Evolutionary conservation across 2,797 vertebrate species (phyloP).

Genomic region (Ceryle rudis): DNA sequence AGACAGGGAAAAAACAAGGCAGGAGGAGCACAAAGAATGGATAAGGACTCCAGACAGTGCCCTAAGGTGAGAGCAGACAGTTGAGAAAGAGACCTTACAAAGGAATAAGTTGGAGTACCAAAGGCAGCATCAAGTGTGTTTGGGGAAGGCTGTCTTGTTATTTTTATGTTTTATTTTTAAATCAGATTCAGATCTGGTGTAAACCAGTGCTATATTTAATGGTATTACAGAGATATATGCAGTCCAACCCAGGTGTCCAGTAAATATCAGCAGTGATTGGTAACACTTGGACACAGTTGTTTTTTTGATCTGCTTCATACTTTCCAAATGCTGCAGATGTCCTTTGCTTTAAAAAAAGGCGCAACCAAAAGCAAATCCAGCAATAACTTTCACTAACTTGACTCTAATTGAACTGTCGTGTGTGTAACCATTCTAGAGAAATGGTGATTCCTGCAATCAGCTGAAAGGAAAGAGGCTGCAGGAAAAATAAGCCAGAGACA

Average conservation of each 20-base stretch:
- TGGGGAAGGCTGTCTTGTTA: neutral
- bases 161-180: neutral
- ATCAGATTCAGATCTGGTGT: neutral
- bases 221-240: neutral
- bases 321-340: neutral
- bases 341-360: neutral
- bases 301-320: neutral
- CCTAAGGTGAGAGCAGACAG: neutral
- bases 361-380: neutral
- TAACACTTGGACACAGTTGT: neutral
- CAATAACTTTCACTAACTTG: slow-evolving; percentile 65
- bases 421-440: slow-evolving; percentile 60
- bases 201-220: neutral
- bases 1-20: neutral
- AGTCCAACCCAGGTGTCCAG: neutral
- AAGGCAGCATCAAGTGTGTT: neutral
- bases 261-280: neutral
- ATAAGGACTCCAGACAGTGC: neutral
- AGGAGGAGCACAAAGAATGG: neutral
- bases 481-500: slow-evolving; percentile 67
- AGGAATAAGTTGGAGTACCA: rapidly evolving
- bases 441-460: slow-evolving; percentile 59
- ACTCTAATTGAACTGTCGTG: slow-evolving; percentile 72
- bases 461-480: slow-evolving; percentile 60
- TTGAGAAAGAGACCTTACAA: neutral